Conservation (phyloP, 37 sponge, comb jelly and placozoan species). For the Bolinopsis microptera region DNA sequence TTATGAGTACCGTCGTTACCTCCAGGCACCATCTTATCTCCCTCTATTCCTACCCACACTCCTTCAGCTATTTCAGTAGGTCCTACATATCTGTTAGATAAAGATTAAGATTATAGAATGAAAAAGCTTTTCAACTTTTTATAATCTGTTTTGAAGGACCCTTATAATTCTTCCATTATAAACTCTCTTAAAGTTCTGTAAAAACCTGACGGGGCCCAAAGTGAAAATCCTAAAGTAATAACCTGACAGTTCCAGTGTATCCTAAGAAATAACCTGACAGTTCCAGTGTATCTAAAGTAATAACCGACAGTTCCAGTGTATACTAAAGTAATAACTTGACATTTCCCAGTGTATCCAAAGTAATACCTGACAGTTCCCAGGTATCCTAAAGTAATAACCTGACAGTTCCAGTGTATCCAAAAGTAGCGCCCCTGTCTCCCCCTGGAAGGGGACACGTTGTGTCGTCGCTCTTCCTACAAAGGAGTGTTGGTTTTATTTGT, state of each 20-base stretch:
- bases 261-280: slow-evolving; percentile 13
- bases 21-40: background rate
- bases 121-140: no score
- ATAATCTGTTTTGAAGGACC: no score
- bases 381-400: no score
- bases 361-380: no score
- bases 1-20: slow-evolving; percentile 18
- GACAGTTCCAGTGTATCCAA: slow-evolving; percentile 18
- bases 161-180: no score
- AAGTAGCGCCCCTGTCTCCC: background rate
- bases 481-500: no score
- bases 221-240: no score
- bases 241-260: slow-evolving; percentile 17
- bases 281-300: background rate
- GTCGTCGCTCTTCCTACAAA: background rate
- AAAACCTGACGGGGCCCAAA: no score
- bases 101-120: no score
- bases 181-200: no score
- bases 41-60: slow-evolving; percentile 12
- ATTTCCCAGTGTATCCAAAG: no score
- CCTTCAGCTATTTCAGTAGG: slow-evolving; percentile 2
- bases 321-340: no score
- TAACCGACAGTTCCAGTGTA: slow-evolving; percentile 25
- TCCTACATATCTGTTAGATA: background rate
- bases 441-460: background rate